Evolutionary conservation across 2,888 invertebrate genomes (phyloP), one percentile per base, ranked within the genome.

Genomic region (Drosophila villosipedis): DNA sequence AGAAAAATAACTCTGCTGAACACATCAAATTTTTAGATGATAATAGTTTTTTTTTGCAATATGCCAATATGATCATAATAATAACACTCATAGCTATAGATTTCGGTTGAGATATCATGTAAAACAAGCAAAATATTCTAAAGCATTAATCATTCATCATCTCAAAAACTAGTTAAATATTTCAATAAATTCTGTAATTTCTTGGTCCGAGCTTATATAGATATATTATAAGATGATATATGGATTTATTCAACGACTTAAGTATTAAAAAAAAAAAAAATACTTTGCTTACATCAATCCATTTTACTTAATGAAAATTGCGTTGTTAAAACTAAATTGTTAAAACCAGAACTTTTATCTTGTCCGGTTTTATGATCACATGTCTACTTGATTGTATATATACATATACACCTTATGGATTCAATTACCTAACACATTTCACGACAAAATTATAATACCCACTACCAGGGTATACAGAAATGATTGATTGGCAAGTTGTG

Each of bases 401-500:
- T 4, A 47, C 4, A 47, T 25, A 25, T 22, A 14, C 3, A 22
- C 22, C 22, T 22, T 16, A 16, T 47, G 9, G 9, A 31, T 31
- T 54, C 54, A 33, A 22, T 7, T 53, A 16, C 22, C 33, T 16
- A 22, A 4, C 25, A 35, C 3, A 55, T 4, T 19, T 25, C 2
- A 14, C 1, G 14, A n/a, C 25, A 28, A 28, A n/a, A 28, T 1
- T 14, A 12, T 7, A 39, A 55, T 12, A 19, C 28, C 28, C 37
- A 19, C 14, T 39, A 14, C 5, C 14, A 57, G 57, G 4, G 57
- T 57, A 30, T 39, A 47, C 58, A 39, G n/a, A 62, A 39, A 62
- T 86, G 89, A 89, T 87, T 86, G 87, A 84, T 84, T 84, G 89
- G 69, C 64, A 60, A 70, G 58, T 54, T 63, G 7, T 39, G 7